These are phyloP conservation scores for Pyrocephalus nanus DNA, from an alignment of 2,797 vertebrate species.

Conservation along the genomic window DNA sequence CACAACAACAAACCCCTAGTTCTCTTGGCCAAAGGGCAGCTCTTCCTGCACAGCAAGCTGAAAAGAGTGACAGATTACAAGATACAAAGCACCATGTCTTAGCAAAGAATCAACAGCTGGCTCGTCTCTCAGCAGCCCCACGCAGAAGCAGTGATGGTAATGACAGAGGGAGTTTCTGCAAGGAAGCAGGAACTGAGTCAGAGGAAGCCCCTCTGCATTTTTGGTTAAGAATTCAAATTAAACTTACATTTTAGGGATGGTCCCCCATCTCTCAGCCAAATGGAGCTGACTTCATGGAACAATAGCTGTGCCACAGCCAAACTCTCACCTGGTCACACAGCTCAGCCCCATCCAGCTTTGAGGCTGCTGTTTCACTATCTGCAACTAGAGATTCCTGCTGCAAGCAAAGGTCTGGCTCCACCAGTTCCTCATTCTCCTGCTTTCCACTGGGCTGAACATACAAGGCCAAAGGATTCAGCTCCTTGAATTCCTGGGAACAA, in stretches of 20 bases:
- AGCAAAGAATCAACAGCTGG: slow-evolving; percentile 23
- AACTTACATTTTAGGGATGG: neutral
- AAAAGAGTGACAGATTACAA: neutral
- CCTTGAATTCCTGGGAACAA: slow-evolving; percentile 65
- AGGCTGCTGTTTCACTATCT: neutral
- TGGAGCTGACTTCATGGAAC: neutral
- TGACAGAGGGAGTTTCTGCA: neutral
- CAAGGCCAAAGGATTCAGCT: slow-evolving; percentile 68
- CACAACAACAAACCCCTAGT: neutral
- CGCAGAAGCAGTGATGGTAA: neutral
- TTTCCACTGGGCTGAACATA: slow-evolving; percentile 52
- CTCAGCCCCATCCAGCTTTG: neutral
- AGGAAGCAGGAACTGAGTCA: neutral
- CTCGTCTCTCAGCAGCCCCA: slow-evolving; percentile 27
- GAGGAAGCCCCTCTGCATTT: neutral
- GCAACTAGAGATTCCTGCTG: slow-evolving; percentile 22
- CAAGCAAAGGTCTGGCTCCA: neutral
- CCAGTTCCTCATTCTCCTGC: neutral
- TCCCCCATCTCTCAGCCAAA: neutral
- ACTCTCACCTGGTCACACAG: slow-evolving; percentile 13
- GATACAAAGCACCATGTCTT: neutral
- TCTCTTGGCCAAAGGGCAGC: neutral
- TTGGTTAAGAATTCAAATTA: slow-evolving; percentile 11
- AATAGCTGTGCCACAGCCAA: neutral
- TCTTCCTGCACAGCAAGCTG: neutral